phyloP scores from a whole-genome alignment of 2,797 vertebrate genomes.

The Ambastaia sidthimunki region DNA sequence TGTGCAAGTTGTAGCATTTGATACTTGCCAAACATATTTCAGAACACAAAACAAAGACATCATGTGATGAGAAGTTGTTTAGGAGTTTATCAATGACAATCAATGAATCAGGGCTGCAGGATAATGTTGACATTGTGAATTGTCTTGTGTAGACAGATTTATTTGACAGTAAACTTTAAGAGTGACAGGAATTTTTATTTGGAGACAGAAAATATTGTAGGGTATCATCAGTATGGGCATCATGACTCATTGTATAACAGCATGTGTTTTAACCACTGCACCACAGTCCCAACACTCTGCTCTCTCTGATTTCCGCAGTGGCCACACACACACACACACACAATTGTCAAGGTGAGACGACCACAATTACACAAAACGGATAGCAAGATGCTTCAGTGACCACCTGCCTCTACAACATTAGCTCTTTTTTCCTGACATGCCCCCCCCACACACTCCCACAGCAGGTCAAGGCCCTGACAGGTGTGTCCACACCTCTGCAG shows the following conservation, averaged over 20 bases:
- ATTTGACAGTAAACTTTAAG: no score
- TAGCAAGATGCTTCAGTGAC: conserved; percentile 31
- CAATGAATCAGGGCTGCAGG: no score
- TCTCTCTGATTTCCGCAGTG: background rate
- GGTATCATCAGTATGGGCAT: background rate
- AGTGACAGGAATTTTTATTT: no score
- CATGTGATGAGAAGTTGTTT: no score
- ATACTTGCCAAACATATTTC: no score
- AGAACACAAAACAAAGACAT: no score
- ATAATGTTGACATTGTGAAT: no score
- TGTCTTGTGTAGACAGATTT: no score
- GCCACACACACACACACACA: conserved; percentile 31
- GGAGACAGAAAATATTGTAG: no score
- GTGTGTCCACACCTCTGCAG: conserved; percentile 29
- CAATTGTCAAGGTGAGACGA: conserved; percentile 28
- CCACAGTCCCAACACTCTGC: background rate
- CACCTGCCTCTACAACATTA: conserved; percentile 63
- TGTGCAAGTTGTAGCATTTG: no score
- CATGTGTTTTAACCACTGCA: background rate
- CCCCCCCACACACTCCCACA: background rate
- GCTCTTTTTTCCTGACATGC: conserved; percentile 18
- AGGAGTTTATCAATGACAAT: no score
- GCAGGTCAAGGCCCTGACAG: conserved; percentile 35
- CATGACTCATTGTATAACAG: background rate
- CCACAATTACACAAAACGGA: conserved; percentile 40